Evolutionary conservation across 2,888 invertebrate species (phyloP).

Genomic region (Cataglyphis cursor): DNA sequence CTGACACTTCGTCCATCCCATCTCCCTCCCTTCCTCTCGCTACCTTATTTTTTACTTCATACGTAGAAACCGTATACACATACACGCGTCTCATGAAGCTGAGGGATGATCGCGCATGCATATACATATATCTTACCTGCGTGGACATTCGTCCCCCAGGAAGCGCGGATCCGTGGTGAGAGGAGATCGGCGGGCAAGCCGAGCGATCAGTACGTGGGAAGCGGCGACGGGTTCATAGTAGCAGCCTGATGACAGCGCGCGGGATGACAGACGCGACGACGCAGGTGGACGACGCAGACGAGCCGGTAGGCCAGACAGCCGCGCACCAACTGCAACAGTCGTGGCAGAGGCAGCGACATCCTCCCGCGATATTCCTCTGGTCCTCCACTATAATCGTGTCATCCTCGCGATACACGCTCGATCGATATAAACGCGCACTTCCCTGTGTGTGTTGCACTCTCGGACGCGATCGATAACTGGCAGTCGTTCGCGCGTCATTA

Average conservation of each 20-base stretch:
- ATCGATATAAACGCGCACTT: slow-evolving; percentile 39
- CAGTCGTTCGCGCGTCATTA: background rate
- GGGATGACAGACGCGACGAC: slow-evolving; percentile 8
- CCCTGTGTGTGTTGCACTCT: background rate
- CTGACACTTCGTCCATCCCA: background rate
- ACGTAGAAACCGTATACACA: background rate
- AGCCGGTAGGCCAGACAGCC: slow-evolving; percentile 73
- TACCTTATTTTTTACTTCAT: background rate
- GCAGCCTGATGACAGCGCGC: slow-evolving; percentile 52
- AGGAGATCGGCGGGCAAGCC: background rate
- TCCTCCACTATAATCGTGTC: slow-evolving; percentile 30
- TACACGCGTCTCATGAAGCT: background rate
- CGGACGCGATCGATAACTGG: background rate
- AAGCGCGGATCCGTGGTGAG: background rate
- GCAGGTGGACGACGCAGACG: slow-evolving; percentile 59
- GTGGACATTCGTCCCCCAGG: slow-evolving; percentile 32
- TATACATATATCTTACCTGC: slow-evolving; percentile 26
- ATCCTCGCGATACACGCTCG: background rate
- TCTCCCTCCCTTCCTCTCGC: background rate
- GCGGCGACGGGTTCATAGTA: slow-evolving; percentile 27
- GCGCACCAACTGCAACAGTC: slow-evolving; percentile 72
- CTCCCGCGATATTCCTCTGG: slow-evolving; percentile 61
- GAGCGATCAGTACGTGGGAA: slow-evolving; percentile 22
- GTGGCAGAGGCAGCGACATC: slow-evolving; percentile 51
- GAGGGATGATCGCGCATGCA: slow-evolving; percentile 13